Conservation (phyloP, 2,888 invertebrate genomes). For the Synanthedon myopaeformis region DNA sequence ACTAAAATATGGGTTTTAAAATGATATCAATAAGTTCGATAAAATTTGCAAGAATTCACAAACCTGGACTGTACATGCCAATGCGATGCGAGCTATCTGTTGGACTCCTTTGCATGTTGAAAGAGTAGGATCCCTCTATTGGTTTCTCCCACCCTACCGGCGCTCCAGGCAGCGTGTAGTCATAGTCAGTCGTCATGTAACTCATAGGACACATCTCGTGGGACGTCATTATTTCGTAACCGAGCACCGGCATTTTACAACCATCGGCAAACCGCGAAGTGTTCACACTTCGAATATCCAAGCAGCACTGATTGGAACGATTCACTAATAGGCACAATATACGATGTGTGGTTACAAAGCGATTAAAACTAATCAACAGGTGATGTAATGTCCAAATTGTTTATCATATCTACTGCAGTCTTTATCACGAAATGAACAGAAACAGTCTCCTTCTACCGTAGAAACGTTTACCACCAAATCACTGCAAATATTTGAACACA, state of each 20-base stretch:
- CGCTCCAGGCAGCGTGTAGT: slow-evolving; percentile 33
- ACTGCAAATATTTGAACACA: slow-evolving; percentile 2
- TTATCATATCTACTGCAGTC: neutral
- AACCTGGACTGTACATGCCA: slow-evolving; percentile 4
- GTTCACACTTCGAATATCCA: slow-evolving; percentile 28
- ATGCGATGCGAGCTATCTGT: slow-evolving; percentile 14
- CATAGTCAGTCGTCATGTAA: slow-evolving; percentile 31
- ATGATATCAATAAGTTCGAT: too few relatives aligned
- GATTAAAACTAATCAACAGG: slow-evolving; percentile 25
- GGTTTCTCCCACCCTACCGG: slow-evolving; percentile 45
- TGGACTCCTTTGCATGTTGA: slow-evolving; percentile 23
- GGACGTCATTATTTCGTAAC: slow-evolving; percentile 45
- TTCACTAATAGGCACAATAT: slow-evolving; percentile 15
- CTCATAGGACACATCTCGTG: slow-evolving; percentile 47
- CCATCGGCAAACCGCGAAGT: slow-evolving; percentile 18
- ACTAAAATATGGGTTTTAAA: too few relatives aligned
- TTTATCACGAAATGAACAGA: slow-evolving; percentile 2
- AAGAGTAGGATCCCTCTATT: slow-evolving; percentile 23
- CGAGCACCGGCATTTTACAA: slow-evolving; percentile 57
- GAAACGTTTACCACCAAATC: neutral
- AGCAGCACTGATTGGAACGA: slow-evolving; percentile 23
- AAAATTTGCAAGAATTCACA: neutral
- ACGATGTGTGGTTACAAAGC: slow-evolving; percentile 19
- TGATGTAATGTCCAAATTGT: slow-evolving; percentile 31
- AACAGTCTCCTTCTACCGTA: neutral